Conservation (phyloP, 2,797 vertebrate genomes). For the Spondyliosoma cantharus region DNA sequence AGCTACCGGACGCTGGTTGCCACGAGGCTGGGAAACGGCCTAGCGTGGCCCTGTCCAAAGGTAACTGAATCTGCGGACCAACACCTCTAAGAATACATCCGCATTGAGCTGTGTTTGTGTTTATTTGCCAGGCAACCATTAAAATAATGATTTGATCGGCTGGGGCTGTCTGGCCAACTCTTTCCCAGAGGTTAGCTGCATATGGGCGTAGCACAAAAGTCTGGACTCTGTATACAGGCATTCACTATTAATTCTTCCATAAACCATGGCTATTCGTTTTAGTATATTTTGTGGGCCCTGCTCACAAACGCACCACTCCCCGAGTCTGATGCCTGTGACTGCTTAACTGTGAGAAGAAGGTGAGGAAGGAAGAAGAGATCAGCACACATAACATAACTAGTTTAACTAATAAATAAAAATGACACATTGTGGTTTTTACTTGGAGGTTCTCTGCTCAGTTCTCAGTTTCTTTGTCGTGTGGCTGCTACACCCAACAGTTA, state of each 20-base stretch:
- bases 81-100: background rate
- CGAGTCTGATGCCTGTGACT: no score
- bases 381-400: background rate
- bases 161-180: background rate
- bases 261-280: no score
- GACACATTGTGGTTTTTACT: no score
- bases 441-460: no score
- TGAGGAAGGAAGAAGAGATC: no score
- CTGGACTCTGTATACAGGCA: no score
- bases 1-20: background rate
- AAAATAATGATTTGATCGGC: background rate
- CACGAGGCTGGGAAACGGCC: background rate
- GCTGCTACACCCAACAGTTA: background rate
- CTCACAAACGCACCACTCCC: no score
- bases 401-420: background rate
- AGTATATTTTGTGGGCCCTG: no score
- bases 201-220: no score
- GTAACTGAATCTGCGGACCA: background rate
- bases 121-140: background rate
- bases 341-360: no score
- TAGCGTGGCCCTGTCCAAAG: slow-evolving; percentile 4
- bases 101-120: background rate
- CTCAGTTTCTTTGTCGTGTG: background rate
- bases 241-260: no score
- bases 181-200: background rate